Evolutionary conservation across 2,888 invertebrate species (phyloP).

Genomic region (Myathropa florea): DNA sequence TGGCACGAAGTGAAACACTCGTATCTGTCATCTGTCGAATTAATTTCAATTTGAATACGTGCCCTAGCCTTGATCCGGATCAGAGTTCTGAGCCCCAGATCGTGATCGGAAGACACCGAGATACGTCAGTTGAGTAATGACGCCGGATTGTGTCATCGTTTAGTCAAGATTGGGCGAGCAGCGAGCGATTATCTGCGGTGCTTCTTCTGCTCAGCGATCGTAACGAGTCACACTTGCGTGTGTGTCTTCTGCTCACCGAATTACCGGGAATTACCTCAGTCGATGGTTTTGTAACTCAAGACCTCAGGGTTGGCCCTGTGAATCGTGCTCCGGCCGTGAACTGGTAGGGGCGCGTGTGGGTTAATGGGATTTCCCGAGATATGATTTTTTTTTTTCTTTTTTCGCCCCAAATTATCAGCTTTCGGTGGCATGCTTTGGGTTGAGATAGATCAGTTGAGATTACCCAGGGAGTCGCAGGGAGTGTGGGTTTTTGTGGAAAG

Average conservation of each 20-base stretch:
- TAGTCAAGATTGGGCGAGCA: neutral
- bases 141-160: conserved; percentile 8
- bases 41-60: neutral
- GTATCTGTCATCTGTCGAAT: neutral
- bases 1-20: too few relatives aligned
- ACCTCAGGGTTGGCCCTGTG: neutral
- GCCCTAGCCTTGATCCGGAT: neutral
- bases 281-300: conserved; percentile 1
- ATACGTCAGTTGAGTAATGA: neutral
- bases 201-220: conserved; percentile 34
- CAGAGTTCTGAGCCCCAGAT: conserved; percentile 3
- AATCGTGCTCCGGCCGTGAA: conserved; percentile 3
- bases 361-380: neutral
- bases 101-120: neutral
- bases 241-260: neutral
- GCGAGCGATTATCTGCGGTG: conserved; percentile 5
- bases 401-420: too few relatives aligned
- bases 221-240: neutral
- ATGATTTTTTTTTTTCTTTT: neutral
- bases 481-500: neutral
- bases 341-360: neutral
- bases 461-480: neutral
- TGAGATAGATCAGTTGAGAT: neutral
- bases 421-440: neutral
- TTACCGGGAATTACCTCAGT: conserved; percentile 1